Conservation (phyloP, 2,888 invertebrate species). For the Leptarthrus brevirostris region DNA sequence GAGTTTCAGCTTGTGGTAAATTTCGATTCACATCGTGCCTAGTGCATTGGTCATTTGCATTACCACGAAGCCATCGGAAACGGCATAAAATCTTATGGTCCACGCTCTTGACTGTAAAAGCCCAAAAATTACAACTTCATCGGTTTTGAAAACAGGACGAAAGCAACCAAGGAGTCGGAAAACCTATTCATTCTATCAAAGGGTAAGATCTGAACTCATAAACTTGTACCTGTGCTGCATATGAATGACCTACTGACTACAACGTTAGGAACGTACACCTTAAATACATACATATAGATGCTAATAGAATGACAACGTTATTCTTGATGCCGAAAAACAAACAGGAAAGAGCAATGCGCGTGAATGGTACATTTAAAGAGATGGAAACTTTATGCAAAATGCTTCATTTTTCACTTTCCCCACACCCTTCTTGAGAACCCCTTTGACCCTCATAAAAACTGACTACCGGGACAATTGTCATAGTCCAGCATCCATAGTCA, state of each 20-base stretch:
- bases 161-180: not conserved
- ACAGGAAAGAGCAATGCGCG: not conserved
- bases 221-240: conserved; percentile 36
- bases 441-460: conserved; percentile 45
- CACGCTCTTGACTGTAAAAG: conserved; percentile 23
- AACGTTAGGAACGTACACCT: not conserved
- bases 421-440: conserved; percentile 13
- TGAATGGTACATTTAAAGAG: conserved; percentile 42
- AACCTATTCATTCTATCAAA: conserved; percentile 37
- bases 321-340: conserved; percentile 9
- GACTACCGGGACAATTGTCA: conserved; percentile 34
- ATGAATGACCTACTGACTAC: conserved; percentile 36
- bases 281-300: not conserved
- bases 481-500: conserved; percentile 10
- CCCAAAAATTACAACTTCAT: conserved; percentile 40
- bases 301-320: conserved; percentile 20
- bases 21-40: conserved; percentile 17
- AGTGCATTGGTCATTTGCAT: conserved; percentile 28
- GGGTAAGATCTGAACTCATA: conserved; percentile 35
- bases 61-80: conserved; percentile 24
- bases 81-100: conserved; percentile 26
- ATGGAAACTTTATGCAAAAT: conserved; percentile 45
- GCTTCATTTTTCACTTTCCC: conserved; percentile 34
- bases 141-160: not conserved
- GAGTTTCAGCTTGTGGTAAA: not conserved